Evolutionary conservation across 2,797 vertebrate genomes (phyloP), one percentile per base, ranked within the genome.

Genomic region (Nyctibius grandis): DNA sequence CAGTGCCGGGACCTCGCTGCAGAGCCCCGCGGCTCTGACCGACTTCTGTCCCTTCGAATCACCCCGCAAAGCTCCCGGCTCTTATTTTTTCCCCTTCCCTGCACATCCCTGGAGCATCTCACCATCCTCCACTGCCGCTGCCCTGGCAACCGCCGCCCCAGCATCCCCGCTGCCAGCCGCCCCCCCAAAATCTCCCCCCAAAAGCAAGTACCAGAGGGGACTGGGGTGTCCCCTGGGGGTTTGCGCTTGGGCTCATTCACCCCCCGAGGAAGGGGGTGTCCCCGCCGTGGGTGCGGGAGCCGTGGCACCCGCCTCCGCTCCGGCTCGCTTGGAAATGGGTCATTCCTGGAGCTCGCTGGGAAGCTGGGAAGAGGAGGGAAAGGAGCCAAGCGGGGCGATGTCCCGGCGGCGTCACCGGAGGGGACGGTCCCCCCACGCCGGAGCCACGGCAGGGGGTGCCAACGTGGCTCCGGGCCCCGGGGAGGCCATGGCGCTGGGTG

Each of bases 111-210:
- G 70, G 85, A 96, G 89, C 85, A 89, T 91, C 92, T 88, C 36
- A 1, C 94, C 93, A 85, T 88, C 70, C 89, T 93, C 44, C 7
- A 6, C 87, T 92, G 77, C 81, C 0, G 91, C 94, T 96, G 77
- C 94, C 96, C 91, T 95, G 91, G 94, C 93, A 95, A 92, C 96
- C 57, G 6, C 73, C 69, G 4, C 87, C 94, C 70, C 82, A 34
- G 87, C 91, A 92, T 70, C 87, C 60, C 34, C 64, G 56, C 69
- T 61, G 47, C 76, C 60, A 88, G 40, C 89, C 9, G 2, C 68
- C 60, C 31, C 38, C 38, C 29, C 25, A 15, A 42, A 88, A 57
- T 44, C 44, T 42, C 1, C 29, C 44, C 53, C 13, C 12, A 33
- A n/a, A 3, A 87, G 57, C 42, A 31, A 64, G 59, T 5, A 1